Percentiles rank a stretch among this genome's conserved stretches.
Evolutionary conservation across 2,113 vertebrate genomes (phyloP).

Genomic region (Aegypius monachus): DNA sequence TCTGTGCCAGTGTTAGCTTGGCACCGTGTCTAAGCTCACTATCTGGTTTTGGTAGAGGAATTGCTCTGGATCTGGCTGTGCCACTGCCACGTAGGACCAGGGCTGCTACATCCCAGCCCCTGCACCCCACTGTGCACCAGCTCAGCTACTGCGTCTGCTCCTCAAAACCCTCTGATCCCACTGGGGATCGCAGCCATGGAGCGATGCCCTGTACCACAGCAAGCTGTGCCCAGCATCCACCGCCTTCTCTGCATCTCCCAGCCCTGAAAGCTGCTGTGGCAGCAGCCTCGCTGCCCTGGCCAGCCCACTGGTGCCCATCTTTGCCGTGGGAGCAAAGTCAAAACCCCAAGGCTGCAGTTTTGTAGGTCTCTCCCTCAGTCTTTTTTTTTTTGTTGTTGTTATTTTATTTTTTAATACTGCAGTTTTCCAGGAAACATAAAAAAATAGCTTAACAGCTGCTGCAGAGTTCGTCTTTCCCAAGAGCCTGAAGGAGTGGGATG

Average conservation of each 20-base stretch:
- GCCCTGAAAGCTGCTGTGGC: neutral
- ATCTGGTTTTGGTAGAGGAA: neutral
- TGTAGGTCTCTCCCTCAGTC: neutral
- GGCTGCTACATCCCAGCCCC: neutral
- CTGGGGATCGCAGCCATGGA: fast-evolving
- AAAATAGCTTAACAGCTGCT: neutral
- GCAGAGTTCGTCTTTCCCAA: neutral
- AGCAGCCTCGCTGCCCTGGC: neutral
- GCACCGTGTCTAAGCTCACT: fast-evolving
- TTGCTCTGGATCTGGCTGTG: neutral
- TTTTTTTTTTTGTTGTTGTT: neutral
- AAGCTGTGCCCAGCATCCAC: neutral
- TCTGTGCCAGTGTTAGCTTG: fast-evolving
- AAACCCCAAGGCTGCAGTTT: neutral
- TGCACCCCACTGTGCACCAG: neutral
- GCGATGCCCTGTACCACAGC: neutral
- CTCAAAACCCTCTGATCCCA: fast-evolving
- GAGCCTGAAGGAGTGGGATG: neutral
- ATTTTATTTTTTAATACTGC: neutral
- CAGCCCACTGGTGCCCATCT: neutral
- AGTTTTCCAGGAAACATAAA: neutral
- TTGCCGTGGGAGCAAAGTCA: neutral
- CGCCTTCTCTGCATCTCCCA: neutral
- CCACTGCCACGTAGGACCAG: fast-evolving
- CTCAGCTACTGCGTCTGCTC: neutral